Evolutionary conservation across 2,113 vertebrate genomes (phyloP), one percentile per base, ranked within the genome.

Genomic region (Pelobates fuscus): DNA sequence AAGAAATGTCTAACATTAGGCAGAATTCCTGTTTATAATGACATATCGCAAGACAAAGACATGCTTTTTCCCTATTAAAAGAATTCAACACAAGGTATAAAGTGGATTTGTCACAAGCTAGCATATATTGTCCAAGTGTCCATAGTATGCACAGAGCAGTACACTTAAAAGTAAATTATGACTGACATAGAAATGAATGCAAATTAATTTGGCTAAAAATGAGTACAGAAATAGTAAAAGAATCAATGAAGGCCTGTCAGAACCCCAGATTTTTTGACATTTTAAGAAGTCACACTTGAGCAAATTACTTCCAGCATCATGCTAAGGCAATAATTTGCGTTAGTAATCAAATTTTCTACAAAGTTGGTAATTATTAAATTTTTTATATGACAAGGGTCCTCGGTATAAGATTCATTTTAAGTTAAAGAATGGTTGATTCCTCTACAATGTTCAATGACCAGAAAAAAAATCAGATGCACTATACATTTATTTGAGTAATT

Each of bases 231-330:
- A 43, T 37, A 43, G 20, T 24, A 43, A 23, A 32, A 43, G 20
- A 41, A 43, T 64, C 32, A 20, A n/a, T 43, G 62, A 12, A 64
- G 43, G 62, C 41, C 32, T 64, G 62, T 37, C 62, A 64, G 32
- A 55, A 23, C 30, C 21, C 3, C 32, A 23, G 18, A 37, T 43
- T 43, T 30, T n/a, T 81, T n/a, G 79, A 77, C 72, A 80, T 26
- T 15, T 64, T 58, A 75, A 70, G 57, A 67, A 32, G 44, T 59
- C 4, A 46, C 30, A 21, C 2, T 54, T 18, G 4, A 69, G 65
- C 57, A 83, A 84, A 82, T 78, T 71, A 78, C 57, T 82, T 75
- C 61, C 24, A 78, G 43, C 61, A 63, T 78, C 77, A 23, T 18
- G 55, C 44, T 18, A 75, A 72, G 80, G 76, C 59, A 57, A 77